Base-by-base conservation (phyloP, 2,888 invertebrate species). In the Pseudoips prasinana region DNA sequence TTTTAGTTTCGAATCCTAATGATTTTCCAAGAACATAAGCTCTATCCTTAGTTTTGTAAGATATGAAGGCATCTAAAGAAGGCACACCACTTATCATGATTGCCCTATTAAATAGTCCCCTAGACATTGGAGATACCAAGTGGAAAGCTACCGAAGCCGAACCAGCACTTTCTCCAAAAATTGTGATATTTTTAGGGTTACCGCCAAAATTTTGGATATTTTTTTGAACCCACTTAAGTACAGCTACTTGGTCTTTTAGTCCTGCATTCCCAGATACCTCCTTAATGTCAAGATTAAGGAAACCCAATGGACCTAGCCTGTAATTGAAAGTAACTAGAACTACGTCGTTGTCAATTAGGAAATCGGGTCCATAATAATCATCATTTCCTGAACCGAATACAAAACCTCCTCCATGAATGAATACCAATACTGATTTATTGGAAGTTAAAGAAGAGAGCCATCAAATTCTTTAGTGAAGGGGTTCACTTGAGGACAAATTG, bases 201-300 rank as follows among this genome's bases (percentile, higher is more conserved):
- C 68, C 68, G 8, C 65, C 64, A 19, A 68, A 67, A 17, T 54
- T 29, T 1, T 43, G 32, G 8, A 68, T 64, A 11, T 68, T 68
- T 10, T 48, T 54, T 22, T 57, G 43, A 0, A 72, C 58, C 73
- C 73, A 73, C 35, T 44, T 57, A 1, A 73, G 39, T 2, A 68
- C 73, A 11, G 55, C 49, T 1, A 66, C 56, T 42, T 71, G 72
- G 34, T 73, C 73, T 35, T 72, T 70, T 25, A 73, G 37, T 0
- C 63, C 73, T 8, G 69, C 65, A 31, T 73, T 73, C 7, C 73
- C 73, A 9, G 72, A 64, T 5, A 64, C 68, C 10, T 68, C 65
- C 35, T 57, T 33, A 0, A 40, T 55, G 10, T 64, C 64, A 1
- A 71, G 37, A 20, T 67, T 62, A 0, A 73, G 48, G 38, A 68